Evolutionary conservation across 2,888 invertebrate genomes (phyloP).

Genomic region (Alcis repandata): DNA sequence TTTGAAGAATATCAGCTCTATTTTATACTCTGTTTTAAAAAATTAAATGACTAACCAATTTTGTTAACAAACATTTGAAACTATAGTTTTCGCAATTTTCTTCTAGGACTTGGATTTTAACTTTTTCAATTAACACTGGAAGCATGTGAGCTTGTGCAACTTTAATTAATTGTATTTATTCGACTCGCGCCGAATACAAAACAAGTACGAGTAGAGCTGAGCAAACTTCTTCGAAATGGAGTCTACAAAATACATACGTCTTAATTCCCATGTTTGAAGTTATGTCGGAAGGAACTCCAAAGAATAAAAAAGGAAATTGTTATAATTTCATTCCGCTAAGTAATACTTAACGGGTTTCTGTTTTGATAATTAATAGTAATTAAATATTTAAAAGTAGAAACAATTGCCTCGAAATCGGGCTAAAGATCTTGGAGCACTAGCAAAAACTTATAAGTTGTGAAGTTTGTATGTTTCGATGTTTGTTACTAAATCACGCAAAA

Average conservation of each 20-base stretch:
- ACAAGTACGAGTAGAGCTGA: conserved; percentile 35
- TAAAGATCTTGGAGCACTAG: too few relatives aligned
- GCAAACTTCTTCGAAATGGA: conserved; percentile 24
- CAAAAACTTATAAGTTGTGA: too few relatives aligned
- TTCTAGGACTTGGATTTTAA: conserved; percentile 22
- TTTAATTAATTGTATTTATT: conserved; percentile 44
- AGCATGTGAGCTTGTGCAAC: conserved; percentile 35
- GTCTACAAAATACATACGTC: conserved; percentile 17
- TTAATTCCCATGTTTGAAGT: conserved; percentile 9
- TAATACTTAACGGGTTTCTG: too few relatives aligned
- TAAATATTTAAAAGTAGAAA: too few relatives aligned
- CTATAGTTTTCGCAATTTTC: conserved; percentile 2
- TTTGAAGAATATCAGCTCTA: too few relatives aligned
- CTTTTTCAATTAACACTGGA: conserved; percentile 44
- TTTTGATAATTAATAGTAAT: too few relatives aligned
- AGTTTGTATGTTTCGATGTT: too few relatives aligned
- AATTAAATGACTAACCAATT: background rate
- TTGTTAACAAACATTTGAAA: conserved; percentile 4
- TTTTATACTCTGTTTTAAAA: too few relatives aligned
- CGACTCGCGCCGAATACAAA: conserved; percentile 37
- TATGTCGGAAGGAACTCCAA: background rate
- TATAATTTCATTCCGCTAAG: too few relatives aligned
- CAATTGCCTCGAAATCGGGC: too few relatives aligned
- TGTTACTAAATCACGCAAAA: too few relatives aligned
- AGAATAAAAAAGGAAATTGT: background rate